A percentile compares a stretch with the other conserved stretches of the same genome.
These are phyloP conservation scores for Pyrrhura leucotis DNA, from an alignment of 2,797 vertebrate genomes.

Conservation along the genomic window DNA sequence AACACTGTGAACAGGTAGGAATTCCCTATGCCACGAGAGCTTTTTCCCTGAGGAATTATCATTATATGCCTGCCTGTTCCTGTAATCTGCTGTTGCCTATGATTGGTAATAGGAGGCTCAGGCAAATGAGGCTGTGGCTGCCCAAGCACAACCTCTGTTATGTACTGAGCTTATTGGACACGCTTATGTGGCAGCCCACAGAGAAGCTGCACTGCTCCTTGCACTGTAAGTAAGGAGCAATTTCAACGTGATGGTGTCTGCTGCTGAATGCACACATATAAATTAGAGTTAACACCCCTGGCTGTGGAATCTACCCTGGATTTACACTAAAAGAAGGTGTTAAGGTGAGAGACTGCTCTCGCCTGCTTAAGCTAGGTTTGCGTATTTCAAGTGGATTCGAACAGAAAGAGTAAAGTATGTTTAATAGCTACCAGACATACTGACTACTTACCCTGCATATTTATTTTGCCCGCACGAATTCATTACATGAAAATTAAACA, in stretches of 20 bases:
- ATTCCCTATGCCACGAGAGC: fast-evolving
- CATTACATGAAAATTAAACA: neutral
- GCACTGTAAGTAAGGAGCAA: neutral
- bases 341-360: neutral
- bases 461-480: neutral
- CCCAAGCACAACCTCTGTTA: neutral
- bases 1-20: neutral
- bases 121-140: neutral
- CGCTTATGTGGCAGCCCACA: fast-evolving
- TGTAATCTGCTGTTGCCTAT: neutral
- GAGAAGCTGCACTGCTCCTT: neutral
- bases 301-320: neutral
- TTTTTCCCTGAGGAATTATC: neutral
- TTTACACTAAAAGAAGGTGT: neutral
- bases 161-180: neutral
- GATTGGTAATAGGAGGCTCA: neutral
- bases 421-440: neutral
- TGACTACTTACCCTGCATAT: slow-evolving; percentile 9
- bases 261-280: neutral
- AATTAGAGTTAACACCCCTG: neutral
- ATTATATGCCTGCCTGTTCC: neutral
- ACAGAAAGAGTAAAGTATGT: neutral
- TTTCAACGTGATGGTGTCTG: neutral
- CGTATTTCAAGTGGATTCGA: neutral
- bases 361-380: neutral